Evolutionary conservation across 2,888 invertebrate genomes (phyloP).

Genomic region (Omphaloscelis lunosa): DNA sequence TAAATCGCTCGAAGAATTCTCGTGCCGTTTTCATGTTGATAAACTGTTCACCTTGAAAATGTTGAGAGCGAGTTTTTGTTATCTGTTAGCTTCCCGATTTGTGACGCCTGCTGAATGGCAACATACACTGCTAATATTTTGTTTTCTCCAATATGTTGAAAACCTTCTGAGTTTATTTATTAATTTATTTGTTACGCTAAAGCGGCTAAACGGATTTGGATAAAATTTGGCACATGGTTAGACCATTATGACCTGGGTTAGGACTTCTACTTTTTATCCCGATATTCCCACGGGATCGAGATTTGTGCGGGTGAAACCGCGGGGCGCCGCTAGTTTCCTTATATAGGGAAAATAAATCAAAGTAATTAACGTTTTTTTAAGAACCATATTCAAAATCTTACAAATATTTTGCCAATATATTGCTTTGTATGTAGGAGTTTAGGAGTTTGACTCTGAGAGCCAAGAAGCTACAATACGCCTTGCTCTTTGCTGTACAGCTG

Average conservation of each 20-base stretch:
- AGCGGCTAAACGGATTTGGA: too few relatives aligned
- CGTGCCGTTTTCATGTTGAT: conserved; percentile 20
- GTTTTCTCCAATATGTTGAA: neutral
- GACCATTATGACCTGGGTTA: too few relatives aligned
- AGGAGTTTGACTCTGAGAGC: conserved; percentile 69
- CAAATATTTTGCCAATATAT: neutral
- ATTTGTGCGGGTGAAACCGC: too few relatives aligned
- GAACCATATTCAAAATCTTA: neutral
- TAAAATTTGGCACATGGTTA: too few relatives aligned
- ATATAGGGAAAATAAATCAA: neutral
- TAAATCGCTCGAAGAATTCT: conserved; percentile 15
- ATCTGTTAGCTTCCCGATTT: conserved; percentile 11
- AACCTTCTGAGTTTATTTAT: too few relatives aligned
- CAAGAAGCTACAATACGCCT: conserved; percentile 81
- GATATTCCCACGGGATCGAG: too few relatives aligned
- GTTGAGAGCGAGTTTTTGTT: conserved; percentile 13
- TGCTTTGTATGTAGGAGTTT: neutral
- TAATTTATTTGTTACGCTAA: too few relatives aligned
- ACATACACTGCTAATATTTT: neutral
- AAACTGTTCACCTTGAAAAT: conserved; percentile 32
- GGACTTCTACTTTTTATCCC: too few relatives aligned
- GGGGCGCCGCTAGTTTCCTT: neutral
- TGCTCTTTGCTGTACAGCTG: conserved; percentile 79
- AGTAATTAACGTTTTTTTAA: neutral
- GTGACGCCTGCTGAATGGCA: neutral